These are phyloP conservation scores for Lepus oiostolus DNA, from an alignment of 2,797 vertebrate species.

Conservation along the genomic window DNA sequence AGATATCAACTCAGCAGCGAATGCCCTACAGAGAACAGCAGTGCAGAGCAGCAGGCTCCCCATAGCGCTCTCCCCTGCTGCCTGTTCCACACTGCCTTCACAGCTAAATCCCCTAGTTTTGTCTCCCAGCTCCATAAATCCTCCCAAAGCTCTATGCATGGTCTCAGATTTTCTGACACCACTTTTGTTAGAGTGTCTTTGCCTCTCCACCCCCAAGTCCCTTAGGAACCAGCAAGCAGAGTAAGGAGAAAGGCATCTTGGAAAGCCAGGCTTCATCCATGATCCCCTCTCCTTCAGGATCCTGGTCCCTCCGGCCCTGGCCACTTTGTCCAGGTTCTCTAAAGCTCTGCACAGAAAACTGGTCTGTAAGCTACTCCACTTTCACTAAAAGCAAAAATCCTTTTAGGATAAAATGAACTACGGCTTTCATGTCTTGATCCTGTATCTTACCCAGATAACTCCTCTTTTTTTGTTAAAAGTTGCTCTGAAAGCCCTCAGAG, in stretches of 20 bases:
- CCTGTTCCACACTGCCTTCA: neutral
- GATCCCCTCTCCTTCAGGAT: neutral
- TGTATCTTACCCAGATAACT: neutral
- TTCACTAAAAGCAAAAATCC: conserved; percentile 59
- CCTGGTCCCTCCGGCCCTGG: neutral
- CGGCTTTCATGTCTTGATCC: neutral
- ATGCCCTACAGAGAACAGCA: neutral
- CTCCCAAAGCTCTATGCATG: neutral
- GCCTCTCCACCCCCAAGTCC: neutral
- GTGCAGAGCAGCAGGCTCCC: neutral
- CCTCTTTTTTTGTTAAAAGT: conserved; percentile 27
- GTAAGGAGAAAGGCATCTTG: neutral
- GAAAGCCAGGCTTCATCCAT: neutral
- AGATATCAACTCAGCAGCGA: neutral
- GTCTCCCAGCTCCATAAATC: neutral
- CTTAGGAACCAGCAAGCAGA: conserved; percentile 1
- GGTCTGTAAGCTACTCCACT: neutral
- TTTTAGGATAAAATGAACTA: neutral
- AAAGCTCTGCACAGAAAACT: neutral
- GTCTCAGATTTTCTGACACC: neutral
- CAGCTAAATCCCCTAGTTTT: neutral
- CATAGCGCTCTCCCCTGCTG: neutral
- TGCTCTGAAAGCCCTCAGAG: conserved; percentile 18
- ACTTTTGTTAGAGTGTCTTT: conserved; percentile 35
- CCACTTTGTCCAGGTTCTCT: conserved; percentile 1